phyloP scores from a whole-genome alignment of 1,140 invertebrate genomes.

The Glomeris maerens region DNA sequence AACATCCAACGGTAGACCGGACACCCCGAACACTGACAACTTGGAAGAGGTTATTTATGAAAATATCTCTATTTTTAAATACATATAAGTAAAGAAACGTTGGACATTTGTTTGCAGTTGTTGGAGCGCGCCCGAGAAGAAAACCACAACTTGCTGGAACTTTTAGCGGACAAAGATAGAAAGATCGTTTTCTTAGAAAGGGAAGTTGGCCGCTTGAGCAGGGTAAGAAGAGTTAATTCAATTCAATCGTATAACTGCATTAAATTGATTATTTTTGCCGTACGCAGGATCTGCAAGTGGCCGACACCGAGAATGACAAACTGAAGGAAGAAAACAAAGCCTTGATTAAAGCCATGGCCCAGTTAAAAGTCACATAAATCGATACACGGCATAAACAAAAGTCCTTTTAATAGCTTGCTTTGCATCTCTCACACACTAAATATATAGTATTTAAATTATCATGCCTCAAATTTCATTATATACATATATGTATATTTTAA shows the following conservation, averaged over 20 bases:
- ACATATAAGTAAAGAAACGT: no score
- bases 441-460: no score
- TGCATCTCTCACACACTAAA: no score
- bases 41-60: slow-evolving; percentile 26
- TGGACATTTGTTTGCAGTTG: slow-evolving; percentile 24
- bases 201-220: slow-evolving; percentile 25
- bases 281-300: slow-evolving; percentile 33
- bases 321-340: slow-evolving; percentile 38
- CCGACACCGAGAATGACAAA: slow-evolving; percentile 33
- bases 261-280: slow-evolving; percentile 13
- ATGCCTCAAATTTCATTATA: no score
- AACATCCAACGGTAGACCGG: slow-evolving; percentile 18
- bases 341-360: slow-evolving; percentile 37
- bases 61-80: slow-evolving; percentile 13
- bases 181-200: slow-evolving; percentile 39
- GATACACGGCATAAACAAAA: neutral
- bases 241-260: neutral
- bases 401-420: no score
- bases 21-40: slow-evolving; percentile 32
- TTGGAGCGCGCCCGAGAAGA: slow-evolving; percentile 40
- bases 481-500: no score
- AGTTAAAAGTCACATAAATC: slow-evolving; percentile 28
- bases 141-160: slow-evolving; percentile 37
- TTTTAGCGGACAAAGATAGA: slow-evolving; percentile 40
- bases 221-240: slow-evolving; percentile 19